phyloP scores from a whole-genome alignment of 1,140 invertebrate species.

The Hydropsyche tenuis region DNA sequence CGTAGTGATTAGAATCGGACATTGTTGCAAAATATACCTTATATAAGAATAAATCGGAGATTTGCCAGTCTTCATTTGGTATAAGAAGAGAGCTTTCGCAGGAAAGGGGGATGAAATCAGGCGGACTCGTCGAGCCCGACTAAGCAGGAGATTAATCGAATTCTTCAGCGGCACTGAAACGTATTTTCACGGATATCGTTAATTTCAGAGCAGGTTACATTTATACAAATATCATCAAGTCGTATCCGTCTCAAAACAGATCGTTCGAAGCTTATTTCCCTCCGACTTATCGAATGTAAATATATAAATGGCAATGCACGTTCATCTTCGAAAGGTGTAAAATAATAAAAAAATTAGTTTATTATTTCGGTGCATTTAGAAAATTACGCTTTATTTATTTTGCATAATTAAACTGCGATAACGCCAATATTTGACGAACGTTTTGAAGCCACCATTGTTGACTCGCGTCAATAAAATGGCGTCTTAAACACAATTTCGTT shows the following conservation, averaged over 20 bases:
- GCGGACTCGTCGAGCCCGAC: not conserved
- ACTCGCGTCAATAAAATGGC: slow-evolving; percentile 21
- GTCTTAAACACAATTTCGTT: slow-evolving; percentile 4
- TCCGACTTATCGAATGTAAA: too few relatives aligned
- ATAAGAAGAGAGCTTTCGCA: too few relatives aligned
- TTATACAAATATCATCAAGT: not conserved
- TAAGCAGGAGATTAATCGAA: slow-evolving; percentile 17
- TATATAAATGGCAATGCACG: too few relatives aligned
- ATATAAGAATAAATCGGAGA: too few relatives aligned
- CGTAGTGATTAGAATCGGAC: too few relatives aligned
- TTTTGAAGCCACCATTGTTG: slow-evolving; percentile 14
- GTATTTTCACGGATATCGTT: slow-evolving; percentile 19
- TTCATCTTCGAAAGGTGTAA: too few relatives aligned
- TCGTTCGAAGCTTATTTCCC: too few relatives aligned
- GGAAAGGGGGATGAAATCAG: not conserved
- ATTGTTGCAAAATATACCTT: too few relatives aligned
- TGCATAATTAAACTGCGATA: not conserved
- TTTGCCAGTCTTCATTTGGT: too few relatives aligned
- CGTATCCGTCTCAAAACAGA: not conserved
- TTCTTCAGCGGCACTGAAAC: slow-evolving; percentile 13
- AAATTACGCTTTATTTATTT: not conserved
- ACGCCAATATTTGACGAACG: slow-evolving; percentile 13
- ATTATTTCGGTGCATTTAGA: too few relatives aligned
- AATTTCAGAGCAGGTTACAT: not conserved
- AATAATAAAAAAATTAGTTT: too few relatives aligned